These are phyloP conservation scores for Bombus waltoni DNA, from an alignment of 1,140 invertebrate species.

Conservation along the genomic window DNA sequence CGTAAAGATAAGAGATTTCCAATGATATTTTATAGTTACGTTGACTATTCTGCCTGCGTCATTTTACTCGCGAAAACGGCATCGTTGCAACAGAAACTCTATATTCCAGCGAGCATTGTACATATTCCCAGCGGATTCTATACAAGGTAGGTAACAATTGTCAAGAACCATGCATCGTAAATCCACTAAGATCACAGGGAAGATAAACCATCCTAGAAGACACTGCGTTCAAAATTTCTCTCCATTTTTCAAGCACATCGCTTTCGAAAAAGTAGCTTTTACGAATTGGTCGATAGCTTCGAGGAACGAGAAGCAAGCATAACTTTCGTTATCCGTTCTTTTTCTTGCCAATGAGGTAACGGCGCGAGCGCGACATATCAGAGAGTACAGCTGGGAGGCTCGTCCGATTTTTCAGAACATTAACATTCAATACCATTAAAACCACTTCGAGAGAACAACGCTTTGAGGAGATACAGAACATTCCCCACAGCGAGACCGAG, in stretches of 20 bases:
- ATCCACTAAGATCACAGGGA: constrained; percentile 32
- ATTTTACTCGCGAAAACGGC: constrained; percentile 20
- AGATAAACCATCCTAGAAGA: neutral
- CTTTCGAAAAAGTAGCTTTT: neutral
- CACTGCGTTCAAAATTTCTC: neutral
- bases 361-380: neutral
- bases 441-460: neutral
- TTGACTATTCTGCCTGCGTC: neutral
- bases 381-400: neutral
- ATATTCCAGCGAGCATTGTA: constrained; percentile 6
- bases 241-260: neutral
- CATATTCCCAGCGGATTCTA: constrained; percentile 25
- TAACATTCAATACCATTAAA: constrained; percentile 6
- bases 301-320: neutral
- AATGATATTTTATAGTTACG: neutral
- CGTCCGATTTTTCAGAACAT: constrained; percentile 6
- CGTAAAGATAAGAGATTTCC: neutral
- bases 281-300: neutral
- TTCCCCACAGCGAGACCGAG: neutral
- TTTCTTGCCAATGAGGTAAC: neutral
- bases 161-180: constrained; percentile 39
- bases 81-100: constrained; percentile 23
- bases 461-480: neutral
- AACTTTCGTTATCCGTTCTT: neutral
- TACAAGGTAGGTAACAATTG: constrained; percentile 31